Percentiles rank a stretch among this genome's conserved stretches.
phyloP scores from a whole-genome alignment of 1,140 invertebrate genomes.

The Paraescarpia echinospica region DNA sequence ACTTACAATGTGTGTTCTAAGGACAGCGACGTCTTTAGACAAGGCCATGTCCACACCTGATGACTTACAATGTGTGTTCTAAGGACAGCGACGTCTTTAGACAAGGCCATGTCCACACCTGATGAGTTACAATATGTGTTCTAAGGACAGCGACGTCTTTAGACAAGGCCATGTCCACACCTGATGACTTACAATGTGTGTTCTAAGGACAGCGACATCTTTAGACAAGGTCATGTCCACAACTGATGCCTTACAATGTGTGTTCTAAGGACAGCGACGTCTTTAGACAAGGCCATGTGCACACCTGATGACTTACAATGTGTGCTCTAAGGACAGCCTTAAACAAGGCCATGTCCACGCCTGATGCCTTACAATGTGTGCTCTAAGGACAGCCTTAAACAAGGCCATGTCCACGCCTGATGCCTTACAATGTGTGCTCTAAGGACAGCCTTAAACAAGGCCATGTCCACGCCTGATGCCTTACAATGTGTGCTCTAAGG shows the following conservation, averaged over 20 bases:
- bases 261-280: slow-evolving; percentile 81
- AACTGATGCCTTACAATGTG: slow-evolving; percentile 82
- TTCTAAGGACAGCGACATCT: slow-evolving; percentile 82
- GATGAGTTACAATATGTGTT: slow-evolving; percentile 72
- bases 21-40: slow-evolving; percentile 80
- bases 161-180: slow-evolving; percentile 82
- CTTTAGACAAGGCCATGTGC: slow-evolving; percentile 84
- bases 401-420: slow-evolving; percentile 79
- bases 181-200: slow-evolving; percentile 70
- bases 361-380: slow-evolving; percentile 69
- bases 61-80: slow-evolving; percentile 76
- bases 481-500: slow-evolving; percentile 79
- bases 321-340: slow-evolving; percentile 86
- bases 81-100: slow-evolving; percentile 82
- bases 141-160: slow-evolving; percentile 84
- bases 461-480: slow-evolving; percentile 67
- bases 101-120: slow-evolving; percentile 75
- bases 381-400: slow-evolving; percentile 81
- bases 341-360: slow-evolving; percentile 76
- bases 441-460: slow-evolving; percentile 83
- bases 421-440: slow-evolving; percentile 76
- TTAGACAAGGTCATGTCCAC: slow-evolving; percentile 88
- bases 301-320: slow-evolving; percentile 69
- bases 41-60: slow-evolving; percentile 79
- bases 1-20: slow-evolving; percentile 79